These are phyloP conservation scores for Pampusana beccarii DNA, from an alignment of 2,113 vertebrate species.

Conservation along the genomic window DNA sequence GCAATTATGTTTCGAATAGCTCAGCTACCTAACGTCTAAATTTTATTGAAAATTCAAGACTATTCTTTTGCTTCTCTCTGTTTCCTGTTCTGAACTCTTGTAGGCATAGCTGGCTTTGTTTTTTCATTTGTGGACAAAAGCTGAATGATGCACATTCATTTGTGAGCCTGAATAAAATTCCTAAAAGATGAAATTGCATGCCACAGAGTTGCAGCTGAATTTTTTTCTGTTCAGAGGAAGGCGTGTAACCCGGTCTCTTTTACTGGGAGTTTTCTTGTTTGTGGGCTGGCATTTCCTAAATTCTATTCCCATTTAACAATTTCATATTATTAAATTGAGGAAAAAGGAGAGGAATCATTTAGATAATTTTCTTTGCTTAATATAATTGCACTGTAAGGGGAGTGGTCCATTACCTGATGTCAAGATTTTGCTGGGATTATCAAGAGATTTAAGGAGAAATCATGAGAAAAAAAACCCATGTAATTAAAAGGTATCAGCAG, in stretches of 20 bases:
- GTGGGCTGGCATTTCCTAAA: background rate
- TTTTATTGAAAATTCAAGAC: background rate
- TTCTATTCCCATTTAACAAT: background rate
- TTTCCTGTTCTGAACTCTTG: background rate
- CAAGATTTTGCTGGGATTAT: conserved; percentile 66
- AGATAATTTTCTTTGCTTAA: background rate
- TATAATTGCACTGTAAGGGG: background rate
- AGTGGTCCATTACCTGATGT: conserved; percentile 43
- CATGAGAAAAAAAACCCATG: conserved; percentile 28
- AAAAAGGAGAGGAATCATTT: background rate
- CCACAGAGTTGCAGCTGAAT: background rate
- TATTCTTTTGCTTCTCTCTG: background rate
- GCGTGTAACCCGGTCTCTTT: background rate
- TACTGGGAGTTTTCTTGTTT: background rate
- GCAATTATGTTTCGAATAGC: background rate
- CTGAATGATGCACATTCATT: background rate
- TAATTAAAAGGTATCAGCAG: conserved; percentile 70
- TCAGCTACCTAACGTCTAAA: background rate
- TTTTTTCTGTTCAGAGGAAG: background rate
- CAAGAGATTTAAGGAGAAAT: conserved; percentile 67
- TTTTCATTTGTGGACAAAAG: background rate
- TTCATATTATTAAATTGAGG: background rate
- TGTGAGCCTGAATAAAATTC: background rate
- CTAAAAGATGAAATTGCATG: conserved; percentile 12
- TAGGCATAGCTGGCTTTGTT: background rate